Evolutionary conservation across 2,113 vertebrate species (phyloP).

Genomic region (Neolamprologus kungweensis): DNA sequence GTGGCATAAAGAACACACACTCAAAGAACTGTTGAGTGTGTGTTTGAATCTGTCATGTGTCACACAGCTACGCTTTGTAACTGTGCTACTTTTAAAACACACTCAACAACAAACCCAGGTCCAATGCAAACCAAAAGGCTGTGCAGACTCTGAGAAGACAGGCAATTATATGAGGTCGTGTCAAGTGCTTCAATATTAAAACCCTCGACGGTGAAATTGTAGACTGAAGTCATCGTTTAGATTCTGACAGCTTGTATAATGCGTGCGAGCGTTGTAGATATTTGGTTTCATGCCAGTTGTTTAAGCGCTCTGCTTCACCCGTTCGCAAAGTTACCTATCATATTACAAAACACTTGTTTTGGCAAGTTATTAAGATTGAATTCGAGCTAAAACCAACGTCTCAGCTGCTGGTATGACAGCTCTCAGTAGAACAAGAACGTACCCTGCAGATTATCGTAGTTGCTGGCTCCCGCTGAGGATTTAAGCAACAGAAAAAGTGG

Average conservation of each 20-base stretch:
- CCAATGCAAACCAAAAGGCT: background rate
- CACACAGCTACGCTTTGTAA: constrained; percentile 2
- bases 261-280: background rate
- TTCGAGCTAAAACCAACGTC: background rate
- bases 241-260: background rate
- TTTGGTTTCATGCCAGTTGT: constrained; percentile 5
- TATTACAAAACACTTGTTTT: constrained; percentile 10
- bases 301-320: background rate
- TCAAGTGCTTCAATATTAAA: background rate
- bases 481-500: constrained; percentile 37
- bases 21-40: constrained; percentile 20
- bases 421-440: background rate
- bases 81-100: constrained; percentile 18
- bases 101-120: background rate
- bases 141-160: background rate
- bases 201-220: background rate
- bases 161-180: constrained; percentile 22
- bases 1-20: background rate
- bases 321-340: background rate
- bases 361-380: background rate
- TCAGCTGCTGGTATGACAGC: background rate
- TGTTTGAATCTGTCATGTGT: constrained; percentile 41
- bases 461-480: constrained; percentile 1
- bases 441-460: background rate
- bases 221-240: background rate